A percentile compares a stretch with the other conserved stretches of the same genome.
phyloP scores from a whole-genome alignment of 2,888 invertebrate genomes.

The Philhelius pedissequus region DNA sequence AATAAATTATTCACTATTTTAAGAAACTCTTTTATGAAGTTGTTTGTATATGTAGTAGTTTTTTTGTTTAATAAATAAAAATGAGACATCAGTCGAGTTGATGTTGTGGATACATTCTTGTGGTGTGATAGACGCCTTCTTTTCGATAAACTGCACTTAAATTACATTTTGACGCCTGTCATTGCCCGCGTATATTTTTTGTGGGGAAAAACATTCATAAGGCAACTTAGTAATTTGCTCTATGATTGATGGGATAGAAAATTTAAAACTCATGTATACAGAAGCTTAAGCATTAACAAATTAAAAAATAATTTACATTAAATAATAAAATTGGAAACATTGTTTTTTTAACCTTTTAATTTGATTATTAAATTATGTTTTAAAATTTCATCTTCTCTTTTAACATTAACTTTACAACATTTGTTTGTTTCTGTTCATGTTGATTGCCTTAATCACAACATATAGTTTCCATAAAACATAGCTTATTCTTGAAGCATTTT shows the following conservation, averaged over 20 bases:
- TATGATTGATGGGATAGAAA: conserved; percentile 48
- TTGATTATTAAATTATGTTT: too few relatives aligned
- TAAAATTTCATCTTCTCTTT: too few relatives aligned
- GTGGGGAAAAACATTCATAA: conserved; percentile 15
- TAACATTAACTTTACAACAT: too few relatives aligned
- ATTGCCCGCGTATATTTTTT: conserved; percentile 42
- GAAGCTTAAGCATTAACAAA: not conserved
- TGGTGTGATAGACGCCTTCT: conserved; percentile 35
- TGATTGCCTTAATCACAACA: too few relatives aligned
- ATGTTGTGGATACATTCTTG: conserved; percentile 24
- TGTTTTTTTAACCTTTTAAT: too few relatives aligned
- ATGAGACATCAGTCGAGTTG: conserved; percentile 25
- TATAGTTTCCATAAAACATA: too few relatives aligned
- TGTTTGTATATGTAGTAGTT: not conserved
- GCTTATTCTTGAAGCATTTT: too few relatives aligned
- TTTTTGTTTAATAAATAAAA: conserved; percentile 26
- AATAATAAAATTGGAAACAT: not conserved
- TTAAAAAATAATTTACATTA: not conserved
- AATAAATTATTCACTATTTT: conserved; percentile 65
- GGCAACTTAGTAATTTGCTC: conserved; percentile 51
- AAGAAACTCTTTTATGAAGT: conserved; percentile 33
- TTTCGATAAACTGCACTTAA: conserved; percentile 63
- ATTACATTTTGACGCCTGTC: conserved; percentile 64
- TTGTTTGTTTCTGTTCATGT: too few relatives aligned
- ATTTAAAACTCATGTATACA: not conserved